These are phyloP conservation scores for Heterotilapia buettikoferi DNA, from an alignment of 2,113 vertebrate genomes.

Conservation along the genomic window DNA sequence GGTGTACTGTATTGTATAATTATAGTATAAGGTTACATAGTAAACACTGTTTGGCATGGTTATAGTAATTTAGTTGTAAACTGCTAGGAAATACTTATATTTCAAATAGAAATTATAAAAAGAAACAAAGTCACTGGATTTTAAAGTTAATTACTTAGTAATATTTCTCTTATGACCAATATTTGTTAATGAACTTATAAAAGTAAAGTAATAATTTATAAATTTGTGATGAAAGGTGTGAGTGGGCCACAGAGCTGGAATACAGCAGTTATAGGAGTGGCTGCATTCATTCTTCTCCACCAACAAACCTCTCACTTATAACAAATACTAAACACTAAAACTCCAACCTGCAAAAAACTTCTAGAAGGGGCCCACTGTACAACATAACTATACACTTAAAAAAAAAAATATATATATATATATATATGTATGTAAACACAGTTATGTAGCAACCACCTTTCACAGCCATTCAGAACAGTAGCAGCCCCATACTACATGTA, in stretches of 20 bases:
- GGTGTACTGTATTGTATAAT: fast-evolving
- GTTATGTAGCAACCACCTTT: background rate
- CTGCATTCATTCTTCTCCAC: fast-evolving
- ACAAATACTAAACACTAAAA: background rate
- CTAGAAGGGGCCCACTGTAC: background rate
- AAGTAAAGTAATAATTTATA: background rate
- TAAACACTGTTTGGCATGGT: fast-evolving
- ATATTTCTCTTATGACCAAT: background rate
- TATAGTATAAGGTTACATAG: background rate
- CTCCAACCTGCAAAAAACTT: constrained; percentile 29
- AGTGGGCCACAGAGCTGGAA: background rate
- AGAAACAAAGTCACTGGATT: background rate
- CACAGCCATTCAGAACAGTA: constrained; percentile 30
- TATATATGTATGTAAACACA: background rate
- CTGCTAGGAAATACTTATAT: background rate
- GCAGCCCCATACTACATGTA: constrained; percentile 24
- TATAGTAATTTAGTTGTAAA: background rate
- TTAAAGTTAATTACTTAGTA: background rate
- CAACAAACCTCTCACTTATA: background rate
- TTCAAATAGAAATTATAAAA: background rate
- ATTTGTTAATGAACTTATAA: background rate
- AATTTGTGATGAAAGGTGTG: background rate
- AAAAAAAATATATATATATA: background rate
- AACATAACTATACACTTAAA: background rate
- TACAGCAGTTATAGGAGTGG: background rate